Percentiles rank a stretch among this genome's conserved stretches.
These are phyloP conservation scores for Illadopsis cleaveri DNA, from an alignment of 2,113 vertebrate species.

Conservation along the genomic window DNA sequence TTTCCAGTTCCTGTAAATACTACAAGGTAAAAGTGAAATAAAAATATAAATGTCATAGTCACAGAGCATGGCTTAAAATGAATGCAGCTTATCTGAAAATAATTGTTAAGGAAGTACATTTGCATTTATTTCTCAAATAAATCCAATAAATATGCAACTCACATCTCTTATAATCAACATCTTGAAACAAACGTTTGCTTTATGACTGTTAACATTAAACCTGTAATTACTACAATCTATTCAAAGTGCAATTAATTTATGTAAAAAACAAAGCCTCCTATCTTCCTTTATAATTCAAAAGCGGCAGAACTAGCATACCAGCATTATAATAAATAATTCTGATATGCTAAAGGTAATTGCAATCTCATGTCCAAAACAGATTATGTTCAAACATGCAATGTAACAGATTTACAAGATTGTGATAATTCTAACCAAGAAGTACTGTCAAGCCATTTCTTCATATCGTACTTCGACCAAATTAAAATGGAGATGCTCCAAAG, in stretches of 20 bases:
- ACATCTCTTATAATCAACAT: neutral
- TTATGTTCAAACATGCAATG: neutral
- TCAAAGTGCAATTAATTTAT: neutral
- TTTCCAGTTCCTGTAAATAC: neutral
- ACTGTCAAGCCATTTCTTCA: neutral
- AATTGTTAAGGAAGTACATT: neutral
- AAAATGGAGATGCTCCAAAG: neutral
- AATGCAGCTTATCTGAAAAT: neutral
- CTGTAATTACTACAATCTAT: neutral
- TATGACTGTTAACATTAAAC: neutral
- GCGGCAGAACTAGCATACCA: neutral
- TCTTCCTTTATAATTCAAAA: neutral
- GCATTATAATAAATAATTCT: neutral
- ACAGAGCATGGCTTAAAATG: neutral
- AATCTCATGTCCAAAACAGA: neutral
- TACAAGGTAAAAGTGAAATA: neutral
- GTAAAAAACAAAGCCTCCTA: neutral
- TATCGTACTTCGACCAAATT: rapidly evolving
- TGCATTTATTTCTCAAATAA: neutral
- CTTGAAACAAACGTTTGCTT: neutral
- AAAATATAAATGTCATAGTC: neutral
- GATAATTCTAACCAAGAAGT: neutral
- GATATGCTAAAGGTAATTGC: neutral
- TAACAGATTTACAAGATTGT: neutral
- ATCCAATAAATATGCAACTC: neutral